Base-by-base conservation (phyloP, 1,140 invertebrate species). In the Belonocnema kinseyi region DNA sequence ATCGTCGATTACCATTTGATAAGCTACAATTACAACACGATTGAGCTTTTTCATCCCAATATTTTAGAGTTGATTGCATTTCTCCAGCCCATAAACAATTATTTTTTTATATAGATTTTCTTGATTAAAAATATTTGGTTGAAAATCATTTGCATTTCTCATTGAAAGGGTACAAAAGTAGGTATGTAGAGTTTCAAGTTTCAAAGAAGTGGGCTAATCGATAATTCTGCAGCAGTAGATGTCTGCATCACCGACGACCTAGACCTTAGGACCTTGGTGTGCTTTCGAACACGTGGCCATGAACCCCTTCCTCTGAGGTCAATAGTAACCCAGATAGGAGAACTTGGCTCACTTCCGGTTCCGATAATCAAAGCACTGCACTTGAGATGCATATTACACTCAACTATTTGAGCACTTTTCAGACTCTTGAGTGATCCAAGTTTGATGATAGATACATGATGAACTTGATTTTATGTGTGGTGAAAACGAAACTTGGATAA, bases 131-230 rank as follows among this genome's bases (percentile, higher is more conserved):
- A 46, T 46, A 10, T 46, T 6, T 10, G n/a, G 14, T 12, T 12
- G 33, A 19, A 56, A 56, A 56, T 19, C 17, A 19, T 19, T 21
- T 56, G 7, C 21, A 19, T 56, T 56, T 56, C 12, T 26, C 5
- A 14, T 26, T 6, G 40, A 66, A 40, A 16, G 26, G 1, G 6
- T 7, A 46, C 10, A 66, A 66, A 66, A 40, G 14, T 46, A 10
- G 40, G 40, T 46, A 46, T 46, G 7, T 11, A 14, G n/a, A 54
- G n/a, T 33, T 26, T 13, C 56, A 17, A 61, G 58, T 61, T 61
- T 66, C 5, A 40, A 66, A 66, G 40, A 66, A 66, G 61, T 66
- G 61, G 61, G 61, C 26, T 66, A 40, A 66, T 66, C 61, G 61
- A 66, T 66, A 66, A 21, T 66, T 66, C 61, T 66, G 61, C 61